Evolutionary conservation across 2,113 vertebrate species (phyloP), one percentile per base, ranked within the genome.

Genomic region (Pseudopipra pipra): DNA sequence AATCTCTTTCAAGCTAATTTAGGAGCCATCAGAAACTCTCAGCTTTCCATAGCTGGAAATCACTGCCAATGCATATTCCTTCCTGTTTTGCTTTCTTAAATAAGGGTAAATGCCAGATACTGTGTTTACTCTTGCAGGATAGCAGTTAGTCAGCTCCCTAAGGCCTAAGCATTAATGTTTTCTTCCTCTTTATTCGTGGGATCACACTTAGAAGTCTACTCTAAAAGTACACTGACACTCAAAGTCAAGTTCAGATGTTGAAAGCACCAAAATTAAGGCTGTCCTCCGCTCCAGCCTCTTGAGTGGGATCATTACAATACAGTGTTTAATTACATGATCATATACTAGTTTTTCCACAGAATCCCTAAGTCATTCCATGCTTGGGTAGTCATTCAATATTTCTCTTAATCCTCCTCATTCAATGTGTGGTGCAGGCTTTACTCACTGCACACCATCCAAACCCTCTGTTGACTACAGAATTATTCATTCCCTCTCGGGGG

Each of bases 311-410:
- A 90, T 86, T 92, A 84, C 58, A 63, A 75, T 63, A 55, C 61
- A 55, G 55, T 70, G 63, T 84, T 92, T 96, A 95, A 95, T 95
- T 92, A 94, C 83, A 71, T 52, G 76, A 92, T 55, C 65, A 71
- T 74, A 71, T 84, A 95, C 68, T 72, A 46, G 39, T 92, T 96
- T 95, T 96, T 94, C 95, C 91, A 93, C 56, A 71, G 86, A 84
- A 90, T 87, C 72, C 65, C 83, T 37, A 67, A 28, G 47, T 95
- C 76, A 63, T 93, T 92, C 89, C 91, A 81, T 74, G 96, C 93
- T 52, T 90, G 83, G 31, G 28, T 90, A 92, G 56, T 81, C 73
- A 90, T 89, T 92, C 94, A 92, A 90, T 95, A 90, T 84, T 91
- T 80, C 70, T 46, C 83, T 90, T 93, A 95, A 95, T 96, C 84